A percentile compares a stretch with the other conserved stretches of the same genome.
These are phyloP conservation scores for Papilio elwesi DNA, from an alignment of 2,888 invertebrate species.

Conservation along the genomic window DNA sequence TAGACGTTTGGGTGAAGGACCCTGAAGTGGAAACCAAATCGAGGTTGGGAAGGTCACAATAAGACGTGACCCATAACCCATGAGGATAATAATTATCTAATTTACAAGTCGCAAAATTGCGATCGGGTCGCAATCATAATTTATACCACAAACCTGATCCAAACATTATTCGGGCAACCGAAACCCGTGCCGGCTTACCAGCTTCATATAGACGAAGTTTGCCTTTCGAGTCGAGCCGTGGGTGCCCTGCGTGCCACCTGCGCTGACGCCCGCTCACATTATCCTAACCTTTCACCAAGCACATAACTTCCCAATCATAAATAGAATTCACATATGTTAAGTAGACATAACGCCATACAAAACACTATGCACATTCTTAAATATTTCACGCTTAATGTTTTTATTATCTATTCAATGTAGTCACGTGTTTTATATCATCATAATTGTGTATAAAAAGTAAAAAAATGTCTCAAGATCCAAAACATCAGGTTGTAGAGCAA, in stretches of 20 bases:
- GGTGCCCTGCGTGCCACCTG: conserved; percentile 82
- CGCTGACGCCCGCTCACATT: conserved; percentile 66
- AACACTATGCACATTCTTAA: conserved; percentile 66
- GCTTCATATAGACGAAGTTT: conserved; percentile 68
- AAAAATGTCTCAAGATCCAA: conserved; percentile 1
- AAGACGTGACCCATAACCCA: conserved; percentile 88
- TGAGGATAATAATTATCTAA: conserved; percentile 66
- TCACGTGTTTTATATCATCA: conserved; percentile 43
- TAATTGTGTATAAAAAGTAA: conserved; percentile 54
- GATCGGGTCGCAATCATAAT: conserved; percentile 59
- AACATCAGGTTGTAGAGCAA: neutral
- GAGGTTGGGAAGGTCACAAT: conserved; percentile 90
- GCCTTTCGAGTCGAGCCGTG: conserved; percentile 80
- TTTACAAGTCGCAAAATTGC: conserved; percentile 61
- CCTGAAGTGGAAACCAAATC: conserved; percentile 93
- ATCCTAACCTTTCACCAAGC: conserved; percentile 64
- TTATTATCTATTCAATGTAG: conserved; percentile 68
- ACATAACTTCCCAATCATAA: conserved; percentile 62
- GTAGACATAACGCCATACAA: conserved; percentile 64
- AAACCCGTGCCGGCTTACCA: conserved; percentile 70
- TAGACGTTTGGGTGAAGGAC: conserved; percentile 84
- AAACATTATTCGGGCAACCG: conserved; percentile 65
- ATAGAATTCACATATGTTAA: conserved; percentile 64
- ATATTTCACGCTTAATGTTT: conserved; percentile 69
- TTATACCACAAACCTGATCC: conserved; percentile 61